A percentile compares a stretch with the other conserved stretches of the same genome.
Conservation (phyloP, 1,140 invertebrate genomes). For the Phthorimaea operculella region DNA sequence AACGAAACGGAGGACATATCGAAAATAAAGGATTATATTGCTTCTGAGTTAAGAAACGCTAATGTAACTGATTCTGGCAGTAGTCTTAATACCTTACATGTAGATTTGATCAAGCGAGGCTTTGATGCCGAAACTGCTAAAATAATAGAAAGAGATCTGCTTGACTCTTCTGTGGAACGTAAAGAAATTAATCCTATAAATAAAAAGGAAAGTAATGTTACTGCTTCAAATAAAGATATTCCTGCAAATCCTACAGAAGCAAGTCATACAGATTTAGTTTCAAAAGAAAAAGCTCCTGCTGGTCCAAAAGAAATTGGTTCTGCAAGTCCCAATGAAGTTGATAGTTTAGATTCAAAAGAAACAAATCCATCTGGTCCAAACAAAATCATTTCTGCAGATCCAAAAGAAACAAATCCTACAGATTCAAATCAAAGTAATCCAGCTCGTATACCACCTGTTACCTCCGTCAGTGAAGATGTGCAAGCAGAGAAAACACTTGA, state of each 20-base stretch:
- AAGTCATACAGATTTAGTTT: background rate
- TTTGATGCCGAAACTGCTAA: slow-evolving; percentile 57
- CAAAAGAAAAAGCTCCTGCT: background rate
- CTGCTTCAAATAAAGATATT: background rate
- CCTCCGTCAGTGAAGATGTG: slow-evolving; percentile 8
- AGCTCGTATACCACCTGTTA: background rate
- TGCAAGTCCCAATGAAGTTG: background rate
- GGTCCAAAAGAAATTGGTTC: slow-evolving; percentile 11
- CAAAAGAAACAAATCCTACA: too few relatives aligned
- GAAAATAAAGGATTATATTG: slow-evolving; percentile 51
- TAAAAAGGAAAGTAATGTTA: too few relatives aligned
- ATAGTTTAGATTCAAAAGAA: background rate
- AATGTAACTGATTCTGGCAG: slow-evolving; percentile 9
- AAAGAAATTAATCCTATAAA: too few relatives aligned
- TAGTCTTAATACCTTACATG: slow-evolving; percentile 32
- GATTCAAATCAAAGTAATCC: too few relatives aligned
- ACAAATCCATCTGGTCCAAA: too few relatives aligned
- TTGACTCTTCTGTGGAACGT: slow-evolving; percentile 28
- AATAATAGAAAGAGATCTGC: slow-evolving; percentile 55
- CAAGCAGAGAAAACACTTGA: slow-evolving; percentile 20
- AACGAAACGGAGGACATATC: slow-evolving; percentile 45
- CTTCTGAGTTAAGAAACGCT: slow-evolving; percentile 7
- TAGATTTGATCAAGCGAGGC: slow-evolving; percentile 50
- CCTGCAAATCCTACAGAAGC: background rate
- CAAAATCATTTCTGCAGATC: too few relatives aligned